Evolutionary conservation across 1,140 invertebrate genomes (phyloP).

Genomic region (Meteorus sp.): DNA sequence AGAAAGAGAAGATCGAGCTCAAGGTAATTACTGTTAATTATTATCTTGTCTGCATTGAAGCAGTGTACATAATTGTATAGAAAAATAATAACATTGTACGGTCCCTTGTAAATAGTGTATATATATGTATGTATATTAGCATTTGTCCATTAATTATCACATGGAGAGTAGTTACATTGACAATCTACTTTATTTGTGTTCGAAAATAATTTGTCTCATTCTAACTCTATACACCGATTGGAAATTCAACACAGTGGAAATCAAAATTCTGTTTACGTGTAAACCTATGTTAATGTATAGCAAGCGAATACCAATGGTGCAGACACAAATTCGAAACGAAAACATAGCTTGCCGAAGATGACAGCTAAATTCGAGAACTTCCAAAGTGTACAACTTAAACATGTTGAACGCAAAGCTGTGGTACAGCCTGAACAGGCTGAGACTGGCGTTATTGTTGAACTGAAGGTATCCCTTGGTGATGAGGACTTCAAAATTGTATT

Average conservation of each 20-base stretch:
- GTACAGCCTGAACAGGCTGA: constrained; percentile 55
- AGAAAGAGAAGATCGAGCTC: constrained; percentile 23
- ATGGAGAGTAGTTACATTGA: no score
- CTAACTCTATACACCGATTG: no score
- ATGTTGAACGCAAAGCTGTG: constrained; percentile 58
- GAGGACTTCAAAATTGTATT: constrained; percentile 32
- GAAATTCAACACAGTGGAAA: no score
- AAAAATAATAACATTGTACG: neutral
- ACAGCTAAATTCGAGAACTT: constrained; percentile 64
- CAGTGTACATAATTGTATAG: neutral
- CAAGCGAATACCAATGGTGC: constrained; percentile 43
- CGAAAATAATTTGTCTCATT: no score
- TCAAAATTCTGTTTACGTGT: no score
- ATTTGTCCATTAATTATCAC: no score
- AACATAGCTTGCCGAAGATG: constrained; percentile 60
- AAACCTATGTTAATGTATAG: constrained; percentile 43
- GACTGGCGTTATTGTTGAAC: constrained; percentile 44
- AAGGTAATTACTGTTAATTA: constrained; percentile 12
- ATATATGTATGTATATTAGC: neutral
- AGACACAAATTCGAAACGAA: constrained; percentile 52
- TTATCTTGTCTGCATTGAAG: no score
- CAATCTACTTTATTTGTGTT: no score
- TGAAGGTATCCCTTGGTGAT: constrained; percentile 49
- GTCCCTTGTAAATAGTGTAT: neutral
- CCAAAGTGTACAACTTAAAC: constrained; percentile 65